Base-by-base conservation (phyloP, 1,140 invertebrate genomes). In the Zaprionus tsacasi region DNA sequence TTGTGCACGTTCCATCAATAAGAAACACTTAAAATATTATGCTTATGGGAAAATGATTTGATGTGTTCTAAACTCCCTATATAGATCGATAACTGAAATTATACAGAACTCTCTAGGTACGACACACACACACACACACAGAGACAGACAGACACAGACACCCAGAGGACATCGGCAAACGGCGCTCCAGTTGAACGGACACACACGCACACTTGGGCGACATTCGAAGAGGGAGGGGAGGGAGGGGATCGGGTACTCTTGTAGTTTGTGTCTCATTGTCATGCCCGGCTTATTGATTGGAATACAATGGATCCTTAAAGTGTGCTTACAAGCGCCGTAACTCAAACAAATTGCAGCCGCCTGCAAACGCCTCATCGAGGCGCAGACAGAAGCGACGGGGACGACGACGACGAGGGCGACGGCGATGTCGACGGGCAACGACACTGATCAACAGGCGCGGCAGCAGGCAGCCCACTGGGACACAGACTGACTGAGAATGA, bases 271-370 rank as follows among this genome's bases (percentile, higher is more conserved):
- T 72, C 71, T 78, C 85, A 89, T 89, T 89, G 85, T 89, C 81
- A 89, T 89, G 85, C 81, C 81, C 74, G 52, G 81, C 89, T 81
- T 91, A 91, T 91, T 91, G 87, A 91, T 91, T 91, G 89, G 89
- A 91, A 91, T 91, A 92, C 91, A 92, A 92, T 92, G 91, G 91
- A 91, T 85, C 86, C 91, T 92, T 92, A 92, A 92, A 92, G 91
- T 92, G 91, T 92, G 89, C 91, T 91, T 91, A 91, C 91, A 91
- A 92, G 91, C 91, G 91, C 91, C 91, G 91, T 92, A 92, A 92
- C 91, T 92, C 89, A 92, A 92, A 92, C 87, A 92, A 92, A 92
- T 92, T 92, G 91, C 87, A 81, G 79, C 79, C 76, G 76, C 82
- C 72, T 75, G 71, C 78, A 92, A 78, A 86, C 81, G 89, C 76